Conservation (phyloP, 2,113 vertebrate species). For the Bufo gargarizans region DNA sequence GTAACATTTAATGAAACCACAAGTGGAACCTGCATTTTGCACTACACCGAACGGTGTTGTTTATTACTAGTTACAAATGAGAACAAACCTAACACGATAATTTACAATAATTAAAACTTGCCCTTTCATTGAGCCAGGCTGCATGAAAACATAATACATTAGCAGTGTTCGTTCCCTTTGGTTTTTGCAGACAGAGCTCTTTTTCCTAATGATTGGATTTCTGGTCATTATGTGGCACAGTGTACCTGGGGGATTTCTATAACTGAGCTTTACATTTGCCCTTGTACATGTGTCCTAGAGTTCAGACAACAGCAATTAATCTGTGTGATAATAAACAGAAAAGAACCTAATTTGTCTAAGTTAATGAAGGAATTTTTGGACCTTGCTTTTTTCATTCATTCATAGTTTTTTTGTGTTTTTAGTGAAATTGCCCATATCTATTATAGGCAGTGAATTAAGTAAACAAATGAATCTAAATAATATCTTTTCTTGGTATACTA, state of each 20-base stretch:
- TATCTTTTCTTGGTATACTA: background rate
- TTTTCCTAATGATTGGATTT: constrained; percentile 50
- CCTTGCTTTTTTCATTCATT: background rate
- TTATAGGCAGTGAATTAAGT: too few species aligned
- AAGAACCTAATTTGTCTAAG: background rate
- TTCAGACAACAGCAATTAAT: constrained; percentile 15
- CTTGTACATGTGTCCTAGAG: constrained; percentile 34
- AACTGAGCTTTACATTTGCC: constrained; percentile 43
- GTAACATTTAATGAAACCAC: constrained; percentile 36
- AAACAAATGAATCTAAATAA: background rate
- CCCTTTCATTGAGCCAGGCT: constrained; percentile 31
- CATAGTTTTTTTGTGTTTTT: background rate
- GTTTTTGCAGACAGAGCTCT: constrained; percentile 29
- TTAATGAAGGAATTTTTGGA: background rate
- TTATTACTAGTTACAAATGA: constrained; percentile 29
- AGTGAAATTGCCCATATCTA: background rate
- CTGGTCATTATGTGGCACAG: constrained; percentile 36
- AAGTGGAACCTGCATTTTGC: constrained; percentile 1
- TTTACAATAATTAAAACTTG: constrained; percentile 45
- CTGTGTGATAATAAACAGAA: constrained; percentile 4
- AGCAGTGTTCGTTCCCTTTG: constrained; percentile 31
- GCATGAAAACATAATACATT: constrained; percentile 39
- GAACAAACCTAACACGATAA: constrained; percentile 25
- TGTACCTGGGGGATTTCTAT: constrained; percentile 34
- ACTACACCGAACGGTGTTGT: background rate